Evolutionary conservation across 2,113 vertebrate genomes (phyloP), one percentile per base, ranked within the genome.

Genomic region (Marcusenius ussheri): DNA sequence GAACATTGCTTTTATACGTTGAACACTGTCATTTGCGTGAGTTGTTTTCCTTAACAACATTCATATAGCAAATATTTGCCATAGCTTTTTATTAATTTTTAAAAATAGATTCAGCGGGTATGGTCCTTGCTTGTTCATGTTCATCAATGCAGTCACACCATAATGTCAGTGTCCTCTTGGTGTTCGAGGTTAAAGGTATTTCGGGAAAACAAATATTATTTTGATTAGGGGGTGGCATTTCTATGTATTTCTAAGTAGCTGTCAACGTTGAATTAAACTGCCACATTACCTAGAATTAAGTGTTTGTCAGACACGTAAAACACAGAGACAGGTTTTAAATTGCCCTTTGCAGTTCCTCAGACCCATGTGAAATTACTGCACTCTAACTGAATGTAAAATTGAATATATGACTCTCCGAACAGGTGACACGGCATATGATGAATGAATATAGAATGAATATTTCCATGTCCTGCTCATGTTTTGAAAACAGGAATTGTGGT

Each of bases 171-270:
- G 49, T 24, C 45, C 27, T 21, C 27, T n/a, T 51, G 49, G 3
- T 35, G 21, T 24, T 31, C 21, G 49, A 87, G 46, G 45, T 31
- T 19, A 87, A 87, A 17, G 46, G 46, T 87, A 51, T 87, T 47
- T n/a, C 49, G n/a, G n/a, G 49, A 87, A 87, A 87, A 51, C 85
- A 87, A 87, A 53, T 51, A 50, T 51, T 87, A 51, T 84, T 46
- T 84, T 84, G 45, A 84, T 84, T 84, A 84, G 83, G 45, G 5
- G 42, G 21, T 84, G 39, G 83, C 24, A 47, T 84, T 46, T 84
- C 83, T 46, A 46, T 84, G 83, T 84, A 80, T 80, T 80, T 80
- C 74, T 80, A 80, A 80, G 74, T 80, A 80, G 74, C 39, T 80
- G 74, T 42, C 74, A 17, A 42, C 74, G 35, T 80, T 80, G 35